Evolutionary conservation across 2,113 vertebrate genomes (phyloP), one percentile per base, ranked within the genome.

Genomic region (Engraulis encrasicolus): DNA sequence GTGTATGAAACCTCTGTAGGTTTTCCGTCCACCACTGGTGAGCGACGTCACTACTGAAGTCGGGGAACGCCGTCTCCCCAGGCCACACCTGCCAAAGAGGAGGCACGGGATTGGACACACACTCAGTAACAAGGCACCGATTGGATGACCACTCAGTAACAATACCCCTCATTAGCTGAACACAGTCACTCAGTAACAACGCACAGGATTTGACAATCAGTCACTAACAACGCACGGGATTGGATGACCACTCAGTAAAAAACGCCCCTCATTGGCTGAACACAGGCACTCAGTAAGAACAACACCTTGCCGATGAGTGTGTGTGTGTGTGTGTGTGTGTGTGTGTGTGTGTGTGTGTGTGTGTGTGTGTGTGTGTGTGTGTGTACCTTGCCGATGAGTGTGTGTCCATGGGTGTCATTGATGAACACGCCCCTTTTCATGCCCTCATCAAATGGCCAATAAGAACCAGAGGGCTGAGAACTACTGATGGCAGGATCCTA

Each of bases 401-500:
- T 89, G 50, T 94, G 93, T 78, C 96, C 96, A 36, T 95, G 90
- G 2, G 92, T 92, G 38, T 92, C 95, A 88, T 95, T 97, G 80
- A 98, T 96, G 88, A 98, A 98, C 82, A 97, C 85, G 2, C 93
- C 94, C 20, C 90, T 93, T 86, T 87, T 96, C 84, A 96, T 87
- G 3, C 95, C 97, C 79, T 97, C 97, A 6, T 97, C 97, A 0
- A 93, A 97, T 0, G 97, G 96, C 95, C 93, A 95, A 84, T 97
- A 98, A 14, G 95, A 94, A 31, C 96, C 97, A 0, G 85, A 54
- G 0, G 94, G 90, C 84, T 92, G 95, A 27, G 92, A 91, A 88
- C 96, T 98, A 89, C 97, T 97, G 91, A 97, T 97, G 0, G 93
- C 97, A 0, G 96, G 95, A 36, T 98, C 97, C 97, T 98, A 58